phyloP scores from a whole-genome alignment of 2,113 vertebrate species.

The Aphelocoma coerulescens region DNA sequence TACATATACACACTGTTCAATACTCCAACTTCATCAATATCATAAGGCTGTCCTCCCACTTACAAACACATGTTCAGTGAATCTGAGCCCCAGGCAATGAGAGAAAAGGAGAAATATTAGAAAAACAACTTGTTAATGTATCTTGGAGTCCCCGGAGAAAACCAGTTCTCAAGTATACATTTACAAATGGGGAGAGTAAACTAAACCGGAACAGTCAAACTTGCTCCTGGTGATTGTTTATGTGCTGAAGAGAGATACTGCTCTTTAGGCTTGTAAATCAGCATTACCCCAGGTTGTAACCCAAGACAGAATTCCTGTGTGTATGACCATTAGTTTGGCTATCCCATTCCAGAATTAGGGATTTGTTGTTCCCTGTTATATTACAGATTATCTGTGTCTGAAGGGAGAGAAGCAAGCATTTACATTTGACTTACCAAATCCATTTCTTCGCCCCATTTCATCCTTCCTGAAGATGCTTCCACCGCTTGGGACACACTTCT shows the following conservation, averaged over 20 bases:
- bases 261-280: neutral
- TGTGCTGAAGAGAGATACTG: neutral
- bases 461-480: slow-evolving; percentile 83
- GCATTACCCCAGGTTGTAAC: neutral
- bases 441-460: slow-evolving; percentile 87
- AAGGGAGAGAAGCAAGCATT: neutral
- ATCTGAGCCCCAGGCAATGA: neutral
- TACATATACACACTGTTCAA: neutral
- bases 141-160: neutral
- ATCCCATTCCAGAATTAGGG: neutral
- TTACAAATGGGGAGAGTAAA: neutral
- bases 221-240: neutral
- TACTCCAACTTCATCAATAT: neutral
- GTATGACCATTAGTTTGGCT: neutral
- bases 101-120: neutral
- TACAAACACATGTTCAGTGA: neutral
- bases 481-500: slow-evolving; percentile 84
- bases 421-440: slow-evolving; percentile 77
- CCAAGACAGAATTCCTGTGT: neutral
- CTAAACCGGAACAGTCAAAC: neutral
- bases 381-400: neutral
- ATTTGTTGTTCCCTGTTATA: neutral
- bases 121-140: neutral
- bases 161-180: neutral
- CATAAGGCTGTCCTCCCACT: neutral